Conservation (phyloP, 2,797 vertebrate genomes). For the Rhynchotus rufescens region DNA sequence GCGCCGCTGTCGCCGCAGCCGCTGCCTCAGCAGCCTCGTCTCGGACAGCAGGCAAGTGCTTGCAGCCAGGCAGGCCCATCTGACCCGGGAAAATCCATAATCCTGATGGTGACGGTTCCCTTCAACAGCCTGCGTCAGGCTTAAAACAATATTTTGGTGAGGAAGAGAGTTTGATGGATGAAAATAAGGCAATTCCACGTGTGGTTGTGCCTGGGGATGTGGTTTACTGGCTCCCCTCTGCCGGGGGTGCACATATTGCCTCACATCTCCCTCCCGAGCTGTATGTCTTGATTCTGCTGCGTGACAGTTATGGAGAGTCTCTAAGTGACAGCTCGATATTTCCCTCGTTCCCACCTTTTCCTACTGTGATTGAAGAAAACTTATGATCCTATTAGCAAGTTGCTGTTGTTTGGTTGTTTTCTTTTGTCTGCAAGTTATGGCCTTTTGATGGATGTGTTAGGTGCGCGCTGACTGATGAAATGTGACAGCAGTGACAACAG, state of each 20-base stretch:
- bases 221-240: neutral
- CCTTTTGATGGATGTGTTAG: constrained; percentile 36
- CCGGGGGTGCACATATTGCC: neutral
- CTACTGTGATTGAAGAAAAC: constrained; percentile 30
- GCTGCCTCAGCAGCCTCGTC: constrained; percentile 2
- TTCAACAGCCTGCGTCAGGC: constrained; percentile 48
- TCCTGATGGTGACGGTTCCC: constrained; percentile 39
- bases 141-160: constrained; percentile 50
- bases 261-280: neutral
- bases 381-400: constrained; percentile 25
- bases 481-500: constrained; percentile 22
- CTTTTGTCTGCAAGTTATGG: neutral
- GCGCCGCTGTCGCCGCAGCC: neutral
- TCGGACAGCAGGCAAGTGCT: constrained; percentile 25
- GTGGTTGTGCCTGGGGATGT: neutral
- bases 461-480: neutral
- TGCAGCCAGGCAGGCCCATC: constrained; percentile 36
- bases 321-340: constrained; percentile 26
- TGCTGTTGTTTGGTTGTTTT: neutral
- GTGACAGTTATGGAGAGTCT: neutral
- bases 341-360: neutral
- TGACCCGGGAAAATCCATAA: constrained; percentile 66
- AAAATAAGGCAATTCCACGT: constrained; percentile 14
- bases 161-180: neutral
- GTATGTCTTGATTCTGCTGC: neutral